Base-by-base conservation (phyloP, 2,888 invertebrate species). In the Campopleginae sp. region DNA sequence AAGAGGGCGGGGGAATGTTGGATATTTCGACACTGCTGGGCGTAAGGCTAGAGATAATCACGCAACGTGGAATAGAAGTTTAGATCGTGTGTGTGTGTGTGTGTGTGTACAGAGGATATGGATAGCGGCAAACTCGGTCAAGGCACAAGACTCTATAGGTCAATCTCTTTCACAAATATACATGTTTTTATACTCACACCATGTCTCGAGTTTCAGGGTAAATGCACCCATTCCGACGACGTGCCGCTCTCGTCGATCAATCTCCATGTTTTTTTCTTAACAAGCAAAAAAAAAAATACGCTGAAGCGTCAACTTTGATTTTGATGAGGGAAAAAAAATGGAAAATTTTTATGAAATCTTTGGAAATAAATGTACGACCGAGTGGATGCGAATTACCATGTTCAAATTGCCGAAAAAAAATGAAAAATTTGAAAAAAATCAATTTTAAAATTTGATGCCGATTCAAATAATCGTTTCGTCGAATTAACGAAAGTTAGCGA, bases 51-150 rank as follows among this genome's bases (percentile, higher is more conserved):
- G 42, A 27, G 63, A 82, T 82, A 77, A 77, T 77, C 65, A 38
- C 38, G 66, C 17, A 78, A 66, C 46, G 85, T 61, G 42, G 72
- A 76, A 76, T 48, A 72, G 66, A 80, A 65, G 75, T 58, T 70
- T 51, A 61, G 68, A 46, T 58, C 44, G 61, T 61, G 31, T 61
- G n/a, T 66, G 46, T 46, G 19, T 72, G 27, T 51, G 66, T 42
- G 27, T 61, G 70, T 74, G 31, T n/a, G 61, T 83, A 91, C 90
- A 88, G 92, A 90, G 89, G 91, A 90, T 92, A 92, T 91, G 92
- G 93, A 91, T 90, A 89, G 89, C 89, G 90, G 90, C 89, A 90
- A 93, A 93, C 92, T 93, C 92, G 93, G 93, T 92, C 93, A 93
- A 93, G 93, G 93, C 89, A 89, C 91, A 91, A 92, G 90, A 92